Evolutionary conservation across 92 coral and sea anemone species (phyloP).

Genomic region (Micromussa lordhowensis): DNA sequence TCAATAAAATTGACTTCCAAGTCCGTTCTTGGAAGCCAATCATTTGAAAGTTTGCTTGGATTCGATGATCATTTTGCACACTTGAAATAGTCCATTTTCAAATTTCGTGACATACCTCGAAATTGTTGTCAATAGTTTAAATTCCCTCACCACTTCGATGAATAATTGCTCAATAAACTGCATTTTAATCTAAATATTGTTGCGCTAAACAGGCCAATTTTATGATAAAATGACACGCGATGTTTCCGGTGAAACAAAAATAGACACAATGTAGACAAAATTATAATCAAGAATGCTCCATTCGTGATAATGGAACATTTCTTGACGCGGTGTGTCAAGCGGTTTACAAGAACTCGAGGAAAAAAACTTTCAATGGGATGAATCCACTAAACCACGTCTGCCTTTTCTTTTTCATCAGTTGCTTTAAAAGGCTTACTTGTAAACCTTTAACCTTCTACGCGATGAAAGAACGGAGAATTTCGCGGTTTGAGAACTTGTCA

Average conservation of each 20-base stretch:
- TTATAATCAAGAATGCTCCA: not conserved
- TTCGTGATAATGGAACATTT: not conserved
- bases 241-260: constrained; percentile 2
- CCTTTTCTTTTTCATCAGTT: not conserved
- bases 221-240: not conserved
- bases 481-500: not conserved
- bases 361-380: not conserved
- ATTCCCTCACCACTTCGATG: constrained; percentile 4
- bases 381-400: not conserved
- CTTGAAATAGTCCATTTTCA: not conserved
- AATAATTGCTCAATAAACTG: not conserved
- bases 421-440: not conserved
- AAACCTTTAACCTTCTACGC: not conserved
- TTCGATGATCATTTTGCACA: not conserved
- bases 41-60: not conserved
- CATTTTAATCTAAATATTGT: constrained; percentile 11
- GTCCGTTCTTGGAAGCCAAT: not conserved
- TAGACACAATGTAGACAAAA: not conserved
- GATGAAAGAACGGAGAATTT: constrained; percentile 9
- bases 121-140: not conserved
- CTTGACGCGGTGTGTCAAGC: not conserved
- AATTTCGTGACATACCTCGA: not conserved
- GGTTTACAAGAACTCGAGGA: not conserved
- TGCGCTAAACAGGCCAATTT: not conserved
- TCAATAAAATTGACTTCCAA: not conserved